Base-by-base conservation (phyloP, 2,888 invertebrate species). In the Drymonia ruficornis region DNA sequence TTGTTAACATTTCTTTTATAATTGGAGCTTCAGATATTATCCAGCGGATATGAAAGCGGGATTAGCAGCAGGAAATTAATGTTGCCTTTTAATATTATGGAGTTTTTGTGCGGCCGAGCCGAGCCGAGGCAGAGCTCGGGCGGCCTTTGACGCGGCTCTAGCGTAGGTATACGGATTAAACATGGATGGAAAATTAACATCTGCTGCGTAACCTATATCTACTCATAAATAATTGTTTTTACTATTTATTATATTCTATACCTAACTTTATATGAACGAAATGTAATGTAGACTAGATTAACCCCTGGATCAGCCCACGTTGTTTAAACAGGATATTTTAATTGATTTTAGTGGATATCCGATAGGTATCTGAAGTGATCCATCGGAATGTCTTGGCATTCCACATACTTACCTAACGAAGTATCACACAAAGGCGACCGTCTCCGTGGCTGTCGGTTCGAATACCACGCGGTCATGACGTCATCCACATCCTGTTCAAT, bases 31-130 rank as follows among this genome's bases (percentile, higher is more conserved):
- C n/a, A 36, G n/a, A n/a, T 36, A n/a, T 36, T 36, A 36, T 36
- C 36, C n/a, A n/a, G 36, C 36, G 36, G n/a, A 36, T 13, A 36
- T 36, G 36, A 36, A 36, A 36, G 36, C 36, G n/a, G n/a, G 12
- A 31, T 31, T n/a, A n/a, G 36, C n/a, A n/a, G 36, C n/a, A 36
- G 36, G 36, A 36, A 36, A 36, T 36, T n/a, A n/a, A 36, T 36
- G 36, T 36, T 36, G 36, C 13, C 36, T 36, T 36, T 36, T 36
- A 36, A 36, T 36, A 36, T 36, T 36, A 36, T 36, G n/a, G 36
- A 36, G 36, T 36, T n/a, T 31, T 36, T 36, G 36, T n/a, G n/a
- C n/a, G 36, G 36, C n/a, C n/a, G 34, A 13, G 23, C 23, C n/a
- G 34, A 13, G 13, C 36, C n/a, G n/a, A n/a, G 36, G n/a, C 36